phyloP scores from a whole-genome alignment of 2,888 invertebrate genomes.

The Xestoiulus laeticollis region DNA sequence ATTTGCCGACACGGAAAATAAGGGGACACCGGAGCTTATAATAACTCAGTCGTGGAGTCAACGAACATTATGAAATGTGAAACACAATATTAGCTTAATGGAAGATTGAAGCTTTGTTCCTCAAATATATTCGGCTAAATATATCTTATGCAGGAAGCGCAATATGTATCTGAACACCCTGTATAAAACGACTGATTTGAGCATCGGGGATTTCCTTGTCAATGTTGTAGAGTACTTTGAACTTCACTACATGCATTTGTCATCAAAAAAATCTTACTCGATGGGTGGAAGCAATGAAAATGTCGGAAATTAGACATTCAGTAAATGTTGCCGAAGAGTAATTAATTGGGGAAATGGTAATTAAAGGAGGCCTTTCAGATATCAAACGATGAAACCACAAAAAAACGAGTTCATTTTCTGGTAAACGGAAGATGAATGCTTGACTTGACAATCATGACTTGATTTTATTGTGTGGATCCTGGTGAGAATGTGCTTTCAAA shows the following conservation, averaged over 20 bases:
- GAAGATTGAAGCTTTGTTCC: conserved; percentile 19
- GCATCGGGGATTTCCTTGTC: background rate
- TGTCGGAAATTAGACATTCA: conserved; percentile 4
- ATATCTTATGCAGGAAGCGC: background rate
- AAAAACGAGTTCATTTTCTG: background rate
- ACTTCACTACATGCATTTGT: background rate
- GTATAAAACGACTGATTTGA: background rate
- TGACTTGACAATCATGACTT: background rate
- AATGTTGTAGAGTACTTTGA: background rate
- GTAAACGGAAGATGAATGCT: background rate
- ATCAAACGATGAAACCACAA: background rate
- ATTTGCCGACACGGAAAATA: background rate
- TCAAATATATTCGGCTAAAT: background rate
- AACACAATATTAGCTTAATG: background rate
- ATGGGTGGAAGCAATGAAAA: conserved; percentile 22
- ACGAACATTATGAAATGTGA: background rate
- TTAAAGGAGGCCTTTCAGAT: background rate
- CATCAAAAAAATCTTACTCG: background rate
- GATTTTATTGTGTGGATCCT: too few species aligned
- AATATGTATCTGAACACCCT: background rate
- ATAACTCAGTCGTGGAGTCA: background rate
- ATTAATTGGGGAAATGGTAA: background rate
- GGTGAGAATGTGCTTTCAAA: too few species aligned
- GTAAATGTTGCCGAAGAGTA: background rate
- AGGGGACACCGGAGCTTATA: background rate